Base-by-base conservation (phyloP, 2,113 vertebrate species). In the Engystomops pustulosus region DNA sequence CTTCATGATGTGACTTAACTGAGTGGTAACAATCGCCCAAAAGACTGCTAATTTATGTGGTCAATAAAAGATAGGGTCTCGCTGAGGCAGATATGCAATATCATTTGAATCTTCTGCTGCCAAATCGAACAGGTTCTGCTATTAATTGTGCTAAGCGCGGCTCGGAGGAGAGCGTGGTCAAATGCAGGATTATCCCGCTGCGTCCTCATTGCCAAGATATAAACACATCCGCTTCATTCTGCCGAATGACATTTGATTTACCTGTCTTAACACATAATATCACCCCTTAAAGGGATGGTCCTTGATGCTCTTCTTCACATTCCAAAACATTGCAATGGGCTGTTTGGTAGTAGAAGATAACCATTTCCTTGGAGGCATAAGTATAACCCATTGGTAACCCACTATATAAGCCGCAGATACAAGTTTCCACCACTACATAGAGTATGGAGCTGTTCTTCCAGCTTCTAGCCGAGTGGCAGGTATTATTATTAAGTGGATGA, bases 11-110 rank as follows among this genome's bases (percentile, higher is more conserved):
- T 77, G 8, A 76, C 4, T 55, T n/a, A 80, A 71, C 20, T 27
- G 10, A 72, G 62, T 58, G 85, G 20, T 17, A 86, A 74, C n/a
- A 60, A 36, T 36, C 58, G 72, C 49, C 80, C 2, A 38, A 80
- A 3, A 79, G 60, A 87, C 17, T 79, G 38, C 23, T 86, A 86
- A 79, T 84, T 76, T 72, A 86, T 72, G 75, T 67, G 71, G 83
- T 87, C 71, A 41, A 14, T 55, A 86, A 85, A 27, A 83, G 84
- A 86, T 23, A 71, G 38, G 34, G 88, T 77, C 81, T 84, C 30
- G 0, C 49, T 20, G 17, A 86, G 79, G 58, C 36, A 84, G 41
- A 79, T 77, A 36, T 0, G 0, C 78, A 44, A 83, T 76, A 79
- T 88, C 65, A 60, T 5, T 47, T 47, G 84, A 49, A 65, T 60